Evolutionary conservation across 2,797 vertebrate species (phyloP).

Genomic region (Onychomys torridus): DNA sequence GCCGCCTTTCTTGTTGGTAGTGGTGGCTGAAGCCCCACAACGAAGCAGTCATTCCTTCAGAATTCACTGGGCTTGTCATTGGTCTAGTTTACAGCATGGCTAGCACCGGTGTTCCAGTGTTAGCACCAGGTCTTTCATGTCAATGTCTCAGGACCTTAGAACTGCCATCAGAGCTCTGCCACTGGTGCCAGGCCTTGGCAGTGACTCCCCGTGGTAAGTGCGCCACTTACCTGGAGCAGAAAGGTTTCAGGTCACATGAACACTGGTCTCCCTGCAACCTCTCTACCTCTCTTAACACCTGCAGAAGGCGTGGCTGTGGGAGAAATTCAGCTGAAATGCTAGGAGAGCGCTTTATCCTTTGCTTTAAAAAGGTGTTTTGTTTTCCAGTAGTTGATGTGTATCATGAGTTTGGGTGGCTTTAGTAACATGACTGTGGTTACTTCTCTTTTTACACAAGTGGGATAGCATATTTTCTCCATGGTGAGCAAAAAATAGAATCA

Average conservation of each 20-base stretch:
- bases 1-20: background rate
- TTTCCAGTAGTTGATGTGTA: conserved; percentile 70
- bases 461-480: conserved; percentile 83
- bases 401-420: conserved; percentile 76
- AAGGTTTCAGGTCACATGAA: conserved; percentile 25
- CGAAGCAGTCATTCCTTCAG: conserved; percentile 38
- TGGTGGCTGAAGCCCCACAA: background rate
- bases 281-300: conserved; percentile 88
- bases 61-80: background rate
- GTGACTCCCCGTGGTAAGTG: background rate
- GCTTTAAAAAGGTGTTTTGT: conserved; percentile 77
- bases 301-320: conserved; percentile 76
- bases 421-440: conserved; percentile 53
- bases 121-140: background rate
- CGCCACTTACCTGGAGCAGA: background rate
- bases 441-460: conserved; percentile 71
- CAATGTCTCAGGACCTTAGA: background rate
- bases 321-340: conserved; percentile 67
- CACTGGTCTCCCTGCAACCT: conserved; percentile 69
- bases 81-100: background rate
- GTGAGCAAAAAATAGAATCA: conserved; percentile 79
- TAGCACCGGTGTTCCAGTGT: background rate
- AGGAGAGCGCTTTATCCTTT: conserved; percentile 32
- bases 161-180: background rate
- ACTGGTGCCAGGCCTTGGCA: background rate